Evolutionary conservation across 2,797 vertebrate species (phyloP), one percentile per base, ranked within the genome.

Genomic region (Florisuga fusca): DNA sequence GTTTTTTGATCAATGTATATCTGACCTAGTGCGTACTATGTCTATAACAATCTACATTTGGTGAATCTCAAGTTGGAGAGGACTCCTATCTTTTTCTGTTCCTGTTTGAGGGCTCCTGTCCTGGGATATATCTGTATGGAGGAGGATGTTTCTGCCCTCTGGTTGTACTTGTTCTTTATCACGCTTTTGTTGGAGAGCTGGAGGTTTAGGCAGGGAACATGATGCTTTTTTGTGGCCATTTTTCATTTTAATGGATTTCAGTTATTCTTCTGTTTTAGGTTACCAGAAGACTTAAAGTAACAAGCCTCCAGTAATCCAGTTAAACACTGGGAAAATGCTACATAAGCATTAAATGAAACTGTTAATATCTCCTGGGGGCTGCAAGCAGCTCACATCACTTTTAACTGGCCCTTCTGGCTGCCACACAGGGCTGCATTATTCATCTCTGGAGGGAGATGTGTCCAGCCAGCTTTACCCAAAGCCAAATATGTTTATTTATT

Each of bases 401-500:
- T 73, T 80, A 87, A 64, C 73, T 41, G 19, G 36, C 36, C 33
- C 73, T 74, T 69, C 43, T 81, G 79, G 73, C 94, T 81, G 69
- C 77, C 73, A 78, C 62, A 57, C 63, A 84, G 62, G 38, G 29
- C 68, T 91, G n/a, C 36, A 50, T 86, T 84, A 86, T 69, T 87
- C n/a, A 95, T 72, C 38, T 92, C 89, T 59, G 59, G 51, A 72
- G 84, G 34, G 16, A 89, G 62, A 78, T n/a, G 27, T 31, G 82
- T 78, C 82, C 82, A 91, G 53, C 27, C 0, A 0, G 69, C 58
- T 92, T 92, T 61, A 94, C 55, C 51, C 91, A 87, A 25, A 53
- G 84, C 31, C 66, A 93, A 84, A 73, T n/a, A 62, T 23, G 31
- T 95, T 94, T 91, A 25, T 92, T 93, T 95, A 91, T 96, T 95